These are phyloP conservation scores for Prionailurus bengalensis DNA, from an alignment of 2,113 vertebrate species.

Conservation along the genomic window DNA sequence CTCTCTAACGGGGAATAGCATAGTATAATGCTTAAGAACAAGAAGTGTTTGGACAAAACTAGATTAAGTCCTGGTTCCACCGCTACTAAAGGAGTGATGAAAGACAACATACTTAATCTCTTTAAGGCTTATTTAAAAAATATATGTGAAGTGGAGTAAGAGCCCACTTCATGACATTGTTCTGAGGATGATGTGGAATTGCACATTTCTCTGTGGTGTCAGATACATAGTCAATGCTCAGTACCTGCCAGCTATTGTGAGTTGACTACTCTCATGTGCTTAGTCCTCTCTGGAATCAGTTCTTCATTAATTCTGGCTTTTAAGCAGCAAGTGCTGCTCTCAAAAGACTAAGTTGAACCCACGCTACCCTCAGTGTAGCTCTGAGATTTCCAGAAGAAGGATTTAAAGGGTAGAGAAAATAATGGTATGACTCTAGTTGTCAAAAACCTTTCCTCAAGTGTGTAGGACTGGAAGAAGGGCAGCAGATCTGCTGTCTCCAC, in stretches of 20 bases:
- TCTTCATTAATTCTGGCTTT: background rate
- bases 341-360: background rate
- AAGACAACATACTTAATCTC: background rate
- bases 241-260: background rate
- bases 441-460: background rate
- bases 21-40: background rate
- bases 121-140: background rate
- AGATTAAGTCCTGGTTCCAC: background rate
- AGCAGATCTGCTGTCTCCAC: background rate
- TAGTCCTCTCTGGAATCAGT: background rate
- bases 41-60: background rate
- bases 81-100: background rate
- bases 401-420: background rate
- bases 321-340: background rate
- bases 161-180: background rate
- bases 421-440: background rate
- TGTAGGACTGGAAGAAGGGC: background rate
- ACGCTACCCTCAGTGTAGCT: background rate
- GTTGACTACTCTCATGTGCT: background rate
- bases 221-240: background rate
- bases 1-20: background rate
- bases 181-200: background rate
- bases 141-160: background rate
- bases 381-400: background rate
- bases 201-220: background rate